These are phyloP conservation scores for Scaptomyza cyrtandrae DNA, from an alignment of 2,888 invertebrate genomes.

Conservation along the genomic window DNA sequence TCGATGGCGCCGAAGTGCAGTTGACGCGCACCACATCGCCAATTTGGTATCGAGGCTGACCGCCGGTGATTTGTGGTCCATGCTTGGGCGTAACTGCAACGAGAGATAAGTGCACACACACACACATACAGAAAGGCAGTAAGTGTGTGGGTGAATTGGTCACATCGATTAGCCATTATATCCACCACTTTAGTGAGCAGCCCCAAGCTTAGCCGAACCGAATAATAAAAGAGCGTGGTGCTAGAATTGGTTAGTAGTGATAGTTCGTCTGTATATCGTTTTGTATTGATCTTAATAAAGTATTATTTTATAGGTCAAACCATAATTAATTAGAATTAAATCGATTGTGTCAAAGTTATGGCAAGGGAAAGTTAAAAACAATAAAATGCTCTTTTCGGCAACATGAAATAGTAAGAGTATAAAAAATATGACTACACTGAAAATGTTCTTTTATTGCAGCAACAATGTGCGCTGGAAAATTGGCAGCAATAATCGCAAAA, in stretches of 20 bases:
- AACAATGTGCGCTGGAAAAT: constrained; percentile 9
- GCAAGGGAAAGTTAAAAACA: no score
- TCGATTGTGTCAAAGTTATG: background rate
- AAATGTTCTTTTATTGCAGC: constrained; percentile 1
- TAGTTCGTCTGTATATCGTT: background rate
- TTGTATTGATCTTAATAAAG: background rate
- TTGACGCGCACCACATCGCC: constrained; percentile 93
- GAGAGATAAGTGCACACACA: constrained; percentile 35
- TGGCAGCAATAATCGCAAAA: constrained; percentile 36
- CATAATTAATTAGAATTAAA: background rate
- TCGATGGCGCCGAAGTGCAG: constrained; percentile 93
- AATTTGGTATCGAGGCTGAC: constrained; percentile 91
- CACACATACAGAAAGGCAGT: background rate
- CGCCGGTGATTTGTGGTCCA: constrained; percentile 93
- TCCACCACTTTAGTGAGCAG: background rate
- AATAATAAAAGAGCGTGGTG: background rate
- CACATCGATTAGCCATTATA: constrained; percentile 46
- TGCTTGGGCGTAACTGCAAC: constrained; percentile 91
- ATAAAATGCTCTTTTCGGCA: background rate
- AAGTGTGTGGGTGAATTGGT: constrained; percentile 18
- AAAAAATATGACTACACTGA: background rate
- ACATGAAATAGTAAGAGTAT: background rate
- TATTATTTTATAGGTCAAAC: background rate
- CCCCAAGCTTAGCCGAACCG: background rate
- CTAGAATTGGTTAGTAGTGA: background rate